These are phyloP conservation scores for Sycophila sp. DNA, from an alignment of 1,140 invertebrate genomes.

Conservation along the genomic window DNA sequence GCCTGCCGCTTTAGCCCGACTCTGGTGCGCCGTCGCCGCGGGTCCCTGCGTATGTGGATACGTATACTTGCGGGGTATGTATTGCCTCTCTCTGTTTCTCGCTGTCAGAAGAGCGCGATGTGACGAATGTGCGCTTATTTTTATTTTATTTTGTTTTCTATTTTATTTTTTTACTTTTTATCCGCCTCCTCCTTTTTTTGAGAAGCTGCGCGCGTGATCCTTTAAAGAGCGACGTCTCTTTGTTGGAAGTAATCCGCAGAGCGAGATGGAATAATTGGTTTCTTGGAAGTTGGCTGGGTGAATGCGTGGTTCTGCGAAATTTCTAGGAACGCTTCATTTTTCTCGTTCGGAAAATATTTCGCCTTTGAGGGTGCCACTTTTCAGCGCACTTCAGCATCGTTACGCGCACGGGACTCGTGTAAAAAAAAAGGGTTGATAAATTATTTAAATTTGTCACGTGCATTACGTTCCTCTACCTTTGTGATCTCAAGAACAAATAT, in stretches of 20 bases:
- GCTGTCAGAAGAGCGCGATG: neutral
- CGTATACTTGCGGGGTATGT: neutral
- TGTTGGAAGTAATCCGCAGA: no score
- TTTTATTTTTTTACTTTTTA: neutral
- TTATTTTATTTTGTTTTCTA: neutral
- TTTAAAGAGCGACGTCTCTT: no score
- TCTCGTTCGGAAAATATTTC: neutral
- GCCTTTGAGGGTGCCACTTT: no score
- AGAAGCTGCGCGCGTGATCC: constrained; percentile 34
- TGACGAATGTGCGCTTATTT: neutral
- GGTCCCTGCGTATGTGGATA: constrained; percentile 7
- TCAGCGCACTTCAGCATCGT: no score
- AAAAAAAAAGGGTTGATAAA: constrained; percentile 40
- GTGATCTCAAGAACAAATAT: constrained; percentile 1
- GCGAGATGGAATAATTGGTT: no score
- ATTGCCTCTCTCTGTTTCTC: neutral
- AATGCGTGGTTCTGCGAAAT: no score
- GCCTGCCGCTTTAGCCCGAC: no score
- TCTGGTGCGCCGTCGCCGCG: neutral
- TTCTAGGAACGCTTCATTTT: no score
- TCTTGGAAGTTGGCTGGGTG: no score
- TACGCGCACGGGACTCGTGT: no score
- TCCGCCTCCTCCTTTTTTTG: neutral
- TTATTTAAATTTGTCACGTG: constrained; percentile 31
- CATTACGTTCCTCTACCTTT: neutral